These are phyloP conservation scores for Apeltes quadracus DNA, from an alignment of 2,113 vertebrate species.

Conservation along the genomic window DNA sequence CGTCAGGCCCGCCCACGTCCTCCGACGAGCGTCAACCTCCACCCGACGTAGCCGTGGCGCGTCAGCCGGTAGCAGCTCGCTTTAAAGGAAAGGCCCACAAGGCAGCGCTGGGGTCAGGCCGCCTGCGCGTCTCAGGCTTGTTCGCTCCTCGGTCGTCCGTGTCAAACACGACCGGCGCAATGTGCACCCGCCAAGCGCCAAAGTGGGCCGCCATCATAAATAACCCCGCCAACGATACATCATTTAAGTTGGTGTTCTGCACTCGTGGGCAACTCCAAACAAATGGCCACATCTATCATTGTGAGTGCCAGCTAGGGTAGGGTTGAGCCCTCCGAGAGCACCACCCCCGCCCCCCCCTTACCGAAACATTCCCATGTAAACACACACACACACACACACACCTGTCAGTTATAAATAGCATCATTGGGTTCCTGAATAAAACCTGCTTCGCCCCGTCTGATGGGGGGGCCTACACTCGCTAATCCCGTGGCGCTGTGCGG, in stretches of 20 bases:
- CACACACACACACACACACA: slow-evolving; percentile 51
- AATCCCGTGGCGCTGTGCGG: slow-evolving; percentile 65
- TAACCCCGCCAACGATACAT: slow-evolving; percentile 78
- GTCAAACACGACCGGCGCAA: slow-evolving; percentile 77
- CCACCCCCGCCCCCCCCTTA: slow-evolving; percentile 16
- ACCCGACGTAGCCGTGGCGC: slow-evolving; percentile 27
- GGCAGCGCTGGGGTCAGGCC: slow-evolving; percentile 68
- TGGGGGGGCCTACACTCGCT: slow-evolving; percentile 36
- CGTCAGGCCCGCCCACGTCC: slow-evolving; percentile 49
- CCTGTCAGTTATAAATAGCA: slow-evolving; percentile 68
- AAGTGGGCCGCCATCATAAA: slow-evolving; percentile 78
- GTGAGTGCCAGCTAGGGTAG: slow-evolving; percentile 64
- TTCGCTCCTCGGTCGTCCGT: slow-evolving; percentile 74
- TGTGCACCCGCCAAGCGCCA: slow-evolving; percentile 63
- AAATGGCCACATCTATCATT: slow-evolving; percentile 81
- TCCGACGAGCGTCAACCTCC: slow-evolving; percentile 53
- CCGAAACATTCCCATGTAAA: slow-evolving; percentile 58
- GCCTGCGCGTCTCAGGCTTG: slow-evolving; percentile 72
- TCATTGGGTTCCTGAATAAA: slow-evolving; percentile 64
- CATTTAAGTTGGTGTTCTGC: slow-evolving; percentile 76
- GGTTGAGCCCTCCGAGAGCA: slow-evolving; percentile 52
- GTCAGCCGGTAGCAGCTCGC: slow-evolving; percentile 46
- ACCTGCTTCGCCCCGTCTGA: slow-evolving; percentile 43
- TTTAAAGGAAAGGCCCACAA: slow-evolving; percentile 67
- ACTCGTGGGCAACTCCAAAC: slow-evolving; percentile 79